Percentiles rank a stretch among this genome's conserved stretches.
phyloP scores from a whole-genome alignment of 2,797 vertebrate genomes.

The Chrysocyon brachyurus region DNA sequence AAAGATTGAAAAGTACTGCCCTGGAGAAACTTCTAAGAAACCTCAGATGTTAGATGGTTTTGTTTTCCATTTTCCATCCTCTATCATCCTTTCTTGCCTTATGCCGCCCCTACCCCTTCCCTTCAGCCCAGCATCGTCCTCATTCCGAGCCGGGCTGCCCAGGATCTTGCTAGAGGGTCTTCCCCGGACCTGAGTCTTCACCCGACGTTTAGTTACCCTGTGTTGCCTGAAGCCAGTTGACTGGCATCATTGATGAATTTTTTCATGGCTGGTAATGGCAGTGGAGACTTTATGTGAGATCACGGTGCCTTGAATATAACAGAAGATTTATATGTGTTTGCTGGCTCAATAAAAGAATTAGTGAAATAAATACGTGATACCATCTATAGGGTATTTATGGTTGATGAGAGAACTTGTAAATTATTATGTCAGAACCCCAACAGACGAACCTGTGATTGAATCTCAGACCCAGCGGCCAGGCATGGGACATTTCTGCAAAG shows the following conservation, averaged over 20 bases:
- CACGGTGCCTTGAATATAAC: background rate
- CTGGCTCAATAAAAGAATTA: background rate
- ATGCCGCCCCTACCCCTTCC: background rate
- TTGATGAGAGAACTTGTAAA: background rate
- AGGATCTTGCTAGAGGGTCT: background rate
- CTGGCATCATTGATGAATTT: background rate
- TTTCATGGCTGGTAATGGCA: background rate
- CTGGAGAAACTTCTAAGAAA: background rate
- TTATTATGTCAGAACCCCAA: background rate
- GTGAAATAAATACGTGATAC: background rate
- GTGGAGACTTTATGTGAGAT: background rate
- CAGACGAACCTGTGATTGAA: background rate
- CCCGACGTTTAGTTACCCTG: background rate
- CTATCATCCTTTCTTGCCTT: background rate
- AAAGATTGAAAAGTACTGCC: background rate
- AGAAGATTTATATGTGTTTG: conserved; percentile 29
- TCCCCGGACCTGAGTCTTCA: background rate
- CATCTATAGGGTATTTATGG: background rate
- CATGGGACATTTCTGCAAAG: background rate
- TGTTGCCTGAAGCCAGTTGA: background rate
- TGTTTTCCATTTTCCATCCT: background rate
- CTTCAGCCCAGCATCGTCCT: background rate
- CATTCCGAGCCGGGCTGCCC: background rate
- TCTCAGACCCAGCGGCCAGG: background rate
- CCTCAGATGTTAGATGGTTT: background rate